Conservation (phyloP, 2,888 invertebrate genomes). For the Agapostemon virescens region DNA sequence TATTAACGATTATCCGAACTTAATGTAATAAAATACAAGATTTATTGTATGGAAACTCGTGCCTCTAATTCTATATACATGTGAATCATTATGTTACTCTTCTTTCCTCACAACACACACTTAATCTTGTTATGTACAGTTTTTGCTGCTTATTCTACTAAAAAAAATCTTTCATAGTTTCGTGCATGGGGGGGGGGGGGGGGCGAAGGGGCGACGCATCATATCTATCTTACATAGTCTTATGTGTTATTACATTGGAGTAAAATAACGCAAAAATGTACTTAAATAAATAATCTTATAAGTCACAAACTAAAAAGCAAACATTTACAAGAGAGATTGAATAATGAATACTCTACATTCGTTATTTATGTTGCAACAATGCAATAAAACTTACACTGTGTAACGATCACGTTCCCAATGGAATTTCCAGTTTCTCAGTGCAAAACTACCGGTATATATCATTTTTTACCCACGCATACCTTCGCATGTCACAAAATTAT, state of each 20-base stretch:
- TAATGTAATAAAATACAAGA: conserved; percentile 55
- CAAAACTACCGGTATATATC: background rate
- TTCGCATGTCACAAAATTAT: conserved; percentile 21
- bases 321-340: conserved; percentile 2
- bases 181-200: no score
- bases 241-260: background rate
- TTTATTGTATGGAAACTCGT: conserved; percentile 53
- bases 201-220: no score
- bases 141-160: conserved; percentile 14
- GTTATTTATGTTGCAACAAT: conserved; percentile 32
- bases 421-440: conserved; percentile 13
- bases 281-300: conserved; percentile 23
- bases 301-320: conserved; percentile 11
- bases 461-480: conserved; percentile 15
- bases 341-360: conserved; percentile 14
- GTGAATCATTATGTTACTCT: conserved; percentile 42
- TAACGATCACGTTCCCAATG: conserved; percentile 17
- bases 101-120: conserved; percentile 14
- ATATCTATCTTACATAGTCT: conserved; percentile 17
- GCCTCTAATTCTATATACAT: conserved; percentile 55
- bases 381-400: conserved; percentile 43
- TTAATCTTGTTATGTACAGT: conserved; percentile 59
- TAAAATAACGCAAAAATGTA: conserved; percentile 26
- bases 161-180: conserved; percentile 26
- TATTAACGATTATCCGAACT: conserved; percentile 45